These are phyloP conservation scores for Heliothis subflexa DNA, from an alignment of 1,140 invertebrate genomes.

Conservation along the genomic window DNA sequence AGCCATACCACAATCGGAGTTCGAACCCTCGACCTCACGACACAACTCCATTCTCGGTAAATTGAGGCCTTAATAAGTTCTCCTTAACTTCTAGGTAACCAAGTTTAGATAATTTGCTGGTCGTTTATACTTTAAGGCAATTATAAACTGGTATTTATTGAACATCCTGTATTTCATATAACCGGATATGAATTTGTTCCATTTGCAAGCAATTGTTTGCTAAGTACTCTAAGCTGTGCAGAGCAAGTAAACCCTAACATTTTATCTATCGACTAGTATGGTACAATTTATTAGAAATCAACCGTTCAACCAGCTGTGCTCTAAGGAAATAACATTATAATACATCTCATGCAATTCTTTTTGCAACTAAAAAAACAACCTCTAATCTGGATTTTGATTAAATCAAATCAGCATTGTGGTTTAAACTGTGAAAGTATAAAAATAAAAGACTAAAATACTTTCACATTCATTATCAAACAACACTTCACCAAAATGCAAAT, in stretches of 20 bases:
- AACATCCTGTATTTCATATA: not conserved
- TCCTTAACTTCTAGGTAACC: constrained; percentile 32
- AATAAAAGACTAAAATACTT: too few relatives aligned
- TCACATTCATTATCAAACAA: too few relatives aligned
- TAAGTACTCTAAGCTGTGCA: not conserved
- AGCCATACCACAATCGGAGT: constrained; percentile 32
- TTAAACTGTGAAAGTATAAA: too few relatives aligned
- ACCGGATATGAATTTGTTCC: constrained; percentile 20
- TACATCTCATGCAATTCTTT: too few relatives aligned
- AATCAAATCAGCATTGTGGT: too few relatives aligned
- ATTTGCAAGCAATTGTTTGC: not conserved
- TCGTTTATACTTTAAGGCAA: constrained; percentile 27
- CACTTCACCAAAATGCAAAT: too few relatives aligned
- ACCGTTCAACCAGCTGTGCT: too few relatives aligned
- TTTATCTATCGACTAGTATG: not conserved
- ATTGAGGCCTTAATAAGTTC: constrained; percentile 44
- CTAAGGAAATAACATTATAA: too few relatives aligned
- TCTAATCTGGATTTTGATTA: too few relatives aligned
- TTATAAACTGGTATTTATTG: constrained; percentile 6
- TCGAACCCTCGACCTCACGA: constrained; percentile 44
- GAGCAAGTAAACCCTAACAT: not conserved
- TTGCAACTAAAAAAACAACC: too few relatives aligned
- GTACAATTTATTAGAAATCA: too few relatives aligned
- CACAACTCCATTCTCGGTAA: constrained; percentile 39
- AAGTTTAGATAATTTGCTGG: constrained; percentile 32